phyloP scores from a whole-genome alignment of 2,113 vertebrate species.

The Xyrauchen texanus region DNA sequence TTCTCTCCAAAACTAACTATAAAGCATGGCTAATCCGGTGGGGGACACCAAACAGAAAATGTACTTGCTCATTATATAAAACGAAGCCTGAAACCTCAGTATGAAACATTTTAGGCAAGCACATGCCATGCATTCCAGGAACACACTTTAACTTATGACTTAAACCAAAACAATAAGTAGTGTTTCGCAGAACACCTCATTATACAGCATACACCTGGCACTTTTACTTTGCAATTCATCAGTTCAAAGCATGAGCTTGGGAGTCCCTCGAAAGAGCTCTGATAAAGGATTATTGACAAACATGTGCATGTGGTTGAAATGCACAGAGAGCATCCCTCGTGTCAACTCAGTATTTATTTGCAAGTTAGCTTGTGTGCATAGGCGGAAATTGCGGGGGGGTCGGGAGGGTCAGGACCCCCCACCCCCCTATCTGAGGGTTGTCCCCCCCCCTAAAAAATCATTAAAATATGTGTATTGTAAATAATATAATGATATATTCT shows the following conservation, averaged over 20 bases:
- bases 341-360: slow-evolving; percentile 2
- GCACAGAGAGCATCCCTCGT: slow-evolving; percentile 10
- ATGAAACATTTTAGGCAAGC: slow-evolving; percentile 27
- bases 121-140: slow-evolving; percentile 40
- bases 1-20: slow-evolving; percentile 25
- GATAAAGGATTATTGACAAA: background rate
- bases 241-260: background rate
- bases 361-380: background rate
- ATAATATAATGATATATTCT: too few relatives aligned
- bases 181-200: background rate
- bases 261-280: background rate
- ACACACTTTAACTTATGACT: slow-evolving; percentile 42
- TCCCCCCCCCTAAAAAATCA: too few relatives aligned
- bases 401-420: too few relatives aligned
- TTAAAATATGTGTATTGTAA: too few relatives aligned
- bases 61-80: slow-evolving; percentile 23
- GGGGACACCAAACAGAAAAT: background rate
- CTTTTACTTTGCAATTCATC: background rate
- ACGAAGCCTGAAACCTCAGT: slow-evolving; percentile 34
- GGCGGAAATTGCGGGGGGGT: too few relatives aligned
- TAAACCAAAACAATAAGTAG: slow-evolving; percentile 39
- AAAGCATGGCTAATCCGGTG: background rate
- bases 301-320: background rate
- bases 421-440: too few relatives aligned
- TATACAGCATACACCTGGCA: background rate